phyloP scores from a whole-genome alignment of 2,888 invertebrate species.

The Unio pictorum region DNA sequence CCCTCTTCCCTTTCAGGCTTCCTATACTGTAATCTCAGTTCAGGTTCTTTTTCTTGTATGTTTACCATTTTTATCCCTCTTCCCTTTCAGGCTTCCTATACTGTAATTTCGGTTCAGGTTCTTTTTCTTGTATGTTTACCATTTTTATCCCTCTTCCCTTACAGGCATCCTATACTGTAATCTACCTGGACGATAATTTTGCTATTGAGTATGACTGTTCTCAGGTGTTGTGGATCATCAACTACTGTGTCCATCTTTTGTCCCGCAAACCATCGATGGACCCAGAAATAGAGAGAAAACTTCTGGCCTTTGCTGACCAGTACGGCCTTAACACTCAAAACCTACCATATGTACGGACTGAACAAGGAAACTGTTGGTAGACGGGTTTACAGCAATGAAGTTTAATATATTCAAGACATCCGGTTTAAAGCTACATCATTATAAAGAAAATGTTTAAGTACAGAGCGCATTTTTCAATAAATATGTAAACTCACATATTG shows the following conservation, averaged over 20 bases:
- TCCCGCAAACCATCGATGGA: slow-evolving; percentile 42
- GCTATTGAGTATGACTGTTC: slow-evolving; percentile 58
- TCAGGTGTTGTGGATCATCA: slow-evolving; percentile 41
- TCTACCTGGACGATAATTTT: slow-evolving; percentile 45
- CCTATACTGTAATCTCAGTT: slow-evolving; percentile 41
- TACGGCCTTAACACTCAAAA: slow-evolving; percentile 44
- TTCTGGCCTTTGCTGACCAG: slow-evolving; percentile 36
- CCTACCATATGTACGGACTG: slow-evolving; percentile 36
- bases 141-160: slow-evolving; percentile 4
- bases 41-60: too few relatives aligned
- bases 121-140: too few relatives aligned
- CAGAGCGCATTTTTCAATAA: too few relatives aligned
- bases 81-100: too few relatives aligned
- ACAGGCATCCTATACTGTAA: slow-evolving; percentile 51
- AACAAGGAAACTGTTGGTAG: slow-evolving; percentile 72
- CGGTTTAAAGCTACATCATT: too few relatives aligned
- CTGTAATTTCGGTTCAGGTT: too few relatives aligned
- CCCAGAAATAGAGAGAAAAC: slow-evolving; percentile 25
- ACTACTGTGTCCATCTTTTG: slow-evolving; percentile 57
- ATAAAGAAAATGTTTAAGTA: too few relatives aligned
- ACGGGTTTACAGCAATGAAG: slow-evolving; percentile 71
- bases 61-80: background rate
- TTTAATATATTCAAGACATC: too few relatives aligned
- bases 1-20: slow-evolving; percentile 33
- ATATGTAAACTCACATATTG: too few relatives aligned